A percentile compares a stretch with the other conserved stretches of the same genome.
phyloP scores from a whole-genome alignment of 2,113 vertebrate species.

The Turdus rufiventris region DNA sequence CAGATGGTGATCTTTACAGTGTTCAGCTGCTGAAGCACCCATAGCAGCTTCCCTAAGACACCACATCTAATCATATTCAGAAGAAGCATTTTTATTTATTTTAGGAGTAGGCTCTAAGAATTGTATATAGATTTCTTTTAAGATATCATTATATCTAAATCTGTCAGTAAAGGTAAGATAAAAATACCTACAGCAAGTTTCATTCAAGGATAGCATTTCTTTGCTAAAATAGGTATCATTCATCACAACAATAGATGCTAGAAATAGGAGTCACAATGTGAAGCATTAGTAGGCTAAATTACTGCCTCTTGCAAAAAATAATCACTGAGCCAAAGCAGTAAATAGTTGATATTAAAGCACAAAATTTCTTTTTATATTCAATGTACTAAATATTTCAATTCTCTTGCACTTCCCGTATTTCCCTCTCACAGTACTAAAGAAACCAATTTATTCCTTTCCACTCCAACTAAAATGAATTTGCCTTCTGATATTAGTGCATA shows the following conservation, averaged over 20 bases:
- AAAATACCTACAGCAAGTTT: conserved; percentile 12
- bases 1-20: not conserved
- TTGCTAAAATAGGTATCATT: conserved; percentile 34
- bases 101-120: not conserved
- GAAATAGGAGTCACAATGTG: conserved; percentile 54
- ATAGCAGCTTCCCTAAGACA: not conserved
- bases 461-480: conserved; percentile 17
- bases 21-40: not conserved
- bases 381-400: conserved; percentile 48
- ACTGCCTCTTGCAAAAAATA: conserved; percentile 39
- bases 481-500: not conserved
- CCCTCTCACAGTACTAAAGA: conserved; percentile 21
- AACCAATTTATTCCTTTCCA: not conserved
- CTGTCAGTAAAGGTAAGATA: conserved; percentile 1
- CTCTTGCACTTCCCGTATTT: not conserved
- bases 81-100: not conserved
- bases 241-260: conserved; percentile 34
- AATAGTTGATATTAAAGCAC: conserved; percentile 45
- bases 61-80: not conserved
- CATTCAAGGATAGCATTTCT: conserved; percentile 47
- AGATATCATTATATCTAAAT: not conserved
- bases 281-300: conserved; percentile 40
- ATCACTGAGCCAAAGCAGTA: conserved; percentile 44
- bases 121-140: not conserved
- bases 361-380: conserved; percentile 34